Evolutionary conservation across 2,888 invertebrate species (phyloP).

Genomic region (Loripinus fragilis): DNA sequence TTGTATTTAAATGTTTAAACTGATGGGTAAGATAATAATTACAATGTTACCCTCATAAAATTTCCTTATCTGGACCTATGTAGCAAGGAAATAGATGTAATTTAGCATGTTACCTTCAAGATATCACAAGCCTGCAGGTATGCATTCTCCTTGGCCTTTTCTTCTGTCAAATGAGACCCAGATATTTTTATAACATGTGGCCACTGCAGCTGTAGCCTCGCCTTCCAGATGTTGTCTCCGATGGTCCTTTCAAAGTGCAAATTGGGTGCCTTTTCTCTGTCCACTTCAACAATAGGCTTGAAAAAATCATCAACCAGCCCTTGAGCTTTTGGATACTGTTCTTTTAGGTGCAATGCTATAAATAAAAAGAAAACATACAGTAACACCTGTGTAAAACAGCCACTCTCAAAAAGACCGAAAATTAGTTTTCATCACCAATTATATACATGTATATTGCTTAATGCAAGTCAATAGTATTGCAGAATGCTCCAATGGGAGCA

Average conservation of each 20-base stretch:
- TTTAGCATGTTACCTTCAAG: conserved; percentile 42
- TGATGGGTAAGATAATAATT: too few species aligned
- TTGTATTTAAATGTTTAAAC: too few species aligned
- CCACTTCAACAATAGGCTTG: conserved; percentile 41
- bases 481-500: too few species aligned
- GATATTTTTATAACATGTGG: conserved; percentile 29
- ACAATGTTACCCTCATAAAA: too few species aligned
- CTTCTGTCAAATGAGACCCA: neutral
- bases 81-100: too few species aligned
- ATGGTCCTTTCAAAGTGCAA: conserved; percentile 22
- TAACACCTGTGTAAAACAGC: too few species aligned
- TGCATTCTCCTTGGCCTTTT: conserved; percentile 36
- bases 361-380: too few species aligned
- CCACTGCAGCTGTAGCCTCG: conserved; percentile 54
- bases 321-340: conserved; percentile 46
- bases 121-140: conserved; percentile 60
- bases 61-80: too few species aligned
- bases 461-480: too few species aligned
- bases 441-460: too few species aligned
- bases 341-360: conserved; percentile 42
- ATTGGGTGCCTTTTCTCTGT: conserved; percentile 33
- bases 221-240: conserved; percentile 38
- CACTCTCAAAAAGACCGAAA: too few species aligned
- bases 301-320: conserved; percentile 51
- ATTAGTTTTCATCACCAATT: too few species aligned